Evolutionary conservation across 2,888 invertebrate species (phyloP), one percentile per base, ranked within the genome.

Genomic region (Branchellion lobata): DNA sequence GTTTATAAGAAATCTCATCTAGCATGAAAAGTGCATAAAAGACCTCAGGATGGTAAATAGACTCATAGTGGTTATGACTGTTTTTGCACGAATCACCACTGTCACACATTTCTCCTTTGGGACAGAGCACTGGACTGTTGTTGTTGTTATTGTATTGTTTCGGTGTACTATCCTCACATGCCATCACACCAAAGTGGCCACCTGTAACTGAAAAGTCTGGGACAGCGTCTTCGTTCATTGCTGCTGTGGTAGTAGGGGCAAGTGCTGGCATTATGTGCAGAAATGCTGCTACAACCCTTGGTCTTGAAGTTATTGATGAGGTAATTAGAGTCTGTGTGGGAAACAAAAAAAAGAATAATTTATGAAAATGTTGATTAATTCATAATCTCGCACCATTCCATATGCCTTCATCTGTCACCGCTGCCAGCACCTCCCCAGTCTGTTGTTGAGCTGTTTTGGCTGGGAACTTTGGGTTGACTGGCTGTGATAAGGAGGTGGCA

Each of bases 181-280:
- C n/a, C n/a, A 57, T 27, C 27, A 57, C 47, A 57, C 47, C 21
- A 83, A n/a, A n/a, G n/a, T n/a, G n/a, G n/a, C 81, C 85, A 93
- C 93, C 94, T 91, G 89, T 95, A 95, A 89, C 94, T 94, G 87
- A 91, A 92, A 88, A 93, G 92, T 85, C 93, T 91, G 81, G 94
- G 95, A 87, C 93, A 93, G 86, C 95, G 90, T 84, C 95, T 90
- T 86, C 94, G 92, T 88, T 99, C 98, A 90, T 96, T 94, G 88
- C 94, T 94, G 90, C 98, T 98, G 89, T 99, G 98, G 90, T 94
- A 98, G 87, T 96, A 96, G 33, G 99, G 98, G 89, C 99, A 99
- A 3, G 69, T 47, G 24, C 98, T 98, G 88, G 98, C 99, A 57
- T 98, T 98, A 89, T 99, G 98, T 85, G 98, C 91, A 90, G 98